Evolutionary conservation across 1,140 invertebrate genomes (phyloP).

Genomic region (Cydia amplana): DNA sequence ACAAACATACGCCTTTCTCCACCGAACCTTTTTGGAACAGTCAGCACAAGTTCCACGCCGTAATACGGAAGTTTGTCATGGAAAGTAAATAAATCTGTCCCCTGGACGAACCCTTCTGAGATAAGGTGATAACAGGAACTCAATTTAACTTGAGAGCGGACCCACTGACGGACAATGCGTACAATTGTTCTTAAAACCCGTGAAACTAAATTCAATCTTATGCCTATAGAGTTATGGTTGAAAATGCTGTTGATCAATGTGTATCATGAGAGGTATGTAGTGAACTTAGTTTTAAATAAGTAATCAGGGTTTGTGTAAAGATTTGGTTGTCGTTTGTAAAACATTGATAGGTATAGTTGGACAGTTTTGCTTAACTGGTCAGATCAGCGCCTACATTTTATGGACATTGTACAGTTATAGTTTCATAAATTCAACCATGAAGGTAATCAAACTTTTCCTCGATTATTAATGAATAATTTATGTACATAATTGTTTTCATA

Average conservation of each 20-base stretch:
- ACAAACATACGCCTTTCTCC: neutral
- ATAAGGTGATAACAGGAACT: conserved; percentile 31
- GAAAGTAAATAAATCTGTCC: conserved; percentile 30
- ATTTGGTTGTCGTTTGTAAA: neutral
- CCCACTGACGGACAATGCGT: conserved; percentile 16
- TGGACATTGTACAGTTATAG: no score
- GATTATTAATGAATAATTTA: no score
- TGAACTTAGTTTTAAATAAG: conserved; percentile 18
- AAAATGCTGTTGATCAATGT: neutral
- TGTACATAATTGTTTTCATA: no score
- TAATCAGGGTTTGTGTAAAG: neutral
- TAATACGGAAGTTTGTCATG: conserved; percentile 10
- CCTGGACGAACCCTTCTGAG: conserved; percentile 24
- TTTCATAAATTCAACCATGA: no score
- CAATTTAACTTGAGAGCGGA: conserved; percentile 29
- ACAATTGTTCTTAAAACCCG: conserved; percentile 3
- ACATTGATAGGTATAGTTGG: neutral
- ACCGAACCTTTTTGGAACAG: neutral
- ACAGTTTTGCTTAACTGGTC: no score
- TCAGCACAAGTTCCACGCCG: neutral
- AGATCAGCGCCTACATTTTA: no score
- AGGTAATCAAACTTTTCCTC: no score
- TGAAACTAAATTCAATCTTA: neutral
- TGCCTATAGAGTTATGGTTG: neutral
- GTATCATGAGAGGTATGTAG: neutral